Percentiles rank a stretch among this genome's conserved stretches.
phyloP scores from a whole-genome alignment of 2,797 vertebrate species.

The Limosa lapponica region DNA sequence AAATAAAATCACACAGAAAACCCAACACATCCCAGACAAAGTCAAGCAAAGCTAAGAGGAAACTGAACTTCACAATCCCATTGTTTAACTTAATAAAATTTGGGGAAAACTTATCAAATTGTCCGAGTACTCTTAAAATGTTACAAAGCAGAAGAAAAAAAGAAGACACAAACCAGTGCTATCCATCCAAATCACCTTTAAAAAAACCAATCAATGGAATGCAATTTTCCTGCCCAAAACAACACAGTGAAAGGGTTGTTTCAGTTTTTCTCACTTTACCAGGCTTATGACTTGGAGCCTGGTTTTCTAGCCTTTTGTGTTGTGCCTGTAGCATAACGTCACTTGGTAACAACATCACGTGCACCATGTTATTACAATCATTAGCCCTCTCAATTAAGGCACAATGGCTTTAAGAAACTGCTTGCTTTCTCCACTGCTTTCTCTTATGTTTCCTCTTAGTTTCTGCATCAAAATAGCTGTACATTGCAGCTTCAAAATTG shows the following conservation, averaged over 20 bases:
- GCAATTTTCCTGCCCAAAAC: background rate
- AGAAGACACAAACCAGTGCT: background rate
- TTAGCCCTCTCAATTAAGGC: background rate
- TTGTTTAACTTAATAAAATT: background rate
- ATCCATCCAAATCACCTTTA: background rate
- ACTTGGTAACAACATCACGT: background rate
- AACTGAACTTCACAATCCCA: background rate
- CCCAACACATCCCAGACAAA: background rate
- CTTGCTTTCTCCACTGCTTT: background rate
- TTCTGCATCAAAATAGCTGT: background rate
- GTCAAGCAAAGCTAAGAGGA: background rate
- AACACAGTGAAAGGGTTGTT: background rate
- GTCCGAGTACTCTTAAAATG: background rate
- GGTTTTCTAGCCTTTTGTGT: background rate
- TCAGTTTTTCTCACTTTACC: background rate
- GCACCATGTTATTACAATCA: background rate
- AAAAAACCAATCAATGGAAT: rapidly evolving
- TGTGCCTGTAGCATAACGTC: rapidly evolving
- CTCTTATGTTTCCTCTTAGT: background rate
- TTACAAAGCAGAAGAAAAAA: background rate
- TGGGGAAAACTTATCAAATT: background rate
- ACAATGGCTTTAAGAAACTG: background rate
- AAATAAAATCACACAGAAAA: background rate
- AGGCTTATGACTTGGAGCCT: background rate
- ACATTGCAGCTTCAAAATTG: background rate